Evolutionary conservation across 64 coral and sea anemone species (phyloP), one percentile per base, ranked within the genome.

Genomic region (Astreopora myriophthalma): DNA sequence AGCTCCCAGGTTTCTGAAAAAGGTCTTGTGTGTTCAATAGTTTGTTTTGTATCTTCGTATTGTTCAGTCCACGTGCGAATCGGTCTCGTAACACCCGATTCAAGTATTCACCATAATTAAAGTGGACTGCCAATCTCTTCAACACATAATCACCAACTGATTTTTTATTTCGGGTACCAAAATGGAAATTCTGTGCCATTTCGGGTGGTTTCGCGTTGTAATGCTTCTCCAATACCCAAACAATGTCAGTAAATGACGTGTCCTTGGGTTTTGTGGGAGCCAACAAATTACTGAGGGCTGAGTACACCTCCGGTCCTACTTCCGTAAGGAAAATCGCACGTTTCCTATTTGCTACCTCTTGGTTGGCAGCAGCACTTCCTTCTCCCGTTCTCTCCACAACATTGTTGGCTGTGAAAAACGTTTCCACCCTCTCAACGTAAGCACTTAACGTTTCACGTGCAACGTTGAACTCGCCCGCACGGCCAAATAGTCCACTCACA

Each of bases 311-410:
- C 8, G 85, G 38, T 28, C 92, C 92, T 16, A 94, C 19, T 33
- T 94, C 86, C 11, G 85, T 89, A 14, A 94, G 75, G 63, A 94
- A 89, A 74, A 88, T 94, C 2, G 75, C 92, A 71, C 86, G 85
- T 75, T 94, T 94, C 44, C 76, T 94, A 35, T 94, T 76, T n/a
- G 49, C 60, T 32, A 83, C 85, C 24, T 33, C 30, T 63, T 22
- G 39, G 74, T 89, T 94, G 22, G 83, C 73, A 87, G 23, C 1
- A 2, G 22, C 62, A 37, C 65, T 87, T 22, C 22, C 85, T 49
- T 93, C 76, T 34, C 92, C 92, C 19, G 85, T 83, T 55, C 64
- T 92, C 14, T 94, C 76, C 70, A 74, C 22, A 23, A 81, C 80
- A 16, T 75, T 75, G 22, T 94, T 94, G 2, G 85, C 92, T 40